Evolutionary conservation across 2,797 vertebrate species (phyloP), one percentile per base, ranked within the genome.

Genomic region (Crenuchus spilurus): DNA sequence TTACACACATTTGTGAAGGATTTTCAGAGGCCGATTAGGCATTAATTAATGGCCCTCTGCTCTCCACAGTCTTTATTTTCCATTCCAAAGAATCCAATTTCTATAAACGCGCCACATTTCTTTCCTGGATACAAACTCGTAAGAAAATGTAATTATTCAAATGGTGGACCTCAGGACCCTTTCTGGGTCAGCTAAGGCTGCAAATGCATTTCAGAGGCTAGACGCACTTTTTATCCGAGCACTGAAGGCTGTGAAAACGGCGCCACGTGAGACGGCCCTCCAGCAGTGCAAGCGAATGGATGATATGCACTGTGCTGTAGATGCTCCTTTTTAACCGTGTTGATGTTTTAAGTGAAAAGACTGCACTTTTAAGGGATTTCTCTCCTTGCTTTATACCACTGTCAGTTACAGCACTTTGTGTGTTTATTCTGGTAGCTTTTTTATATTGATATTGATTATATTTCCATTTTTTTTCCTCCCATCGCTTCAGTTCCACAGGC

Each of bases 21-120:
- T 54, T 37, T 60, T 39, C 57, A 22, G 7, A 39, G 18, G 24
- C 18, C 13, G 31, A 39, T 61, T 39, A 71, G 37, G 18, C 44
- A 46, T 28, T 71, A 71, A 71, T 71, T 33, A 71, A 71, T 7
- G 16, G n/a, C 44, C 42, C 22, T 48, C 28, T 18, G 2, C 55
- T 46, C 18, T 28, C 20, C 8, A 18, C 30, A 37, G 42, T 71
- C 10, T 22, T 61, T 61, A 49, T 61, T 61, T 61, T 49, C 55
- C 16, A 35, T 49, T 9, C 16, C 6, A 4, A 60, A 61, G 55
- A 71, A 61, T 39, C 42, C 28, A 46, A 33, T 61, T 71, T 61
- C 31, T 61, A 9, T 39, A 39, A 61, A 60, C 13, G 55, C 42
- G 9, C 20, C 14, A 3, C 31, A 28, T 20, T 39, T 60, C n/a